Evolutionary conservation across 2,888 invertebrate genomes (phyloP), one percentile per base, ranked within the genome.

Genomic region (Eumacrocentrus americanus): DNA sequence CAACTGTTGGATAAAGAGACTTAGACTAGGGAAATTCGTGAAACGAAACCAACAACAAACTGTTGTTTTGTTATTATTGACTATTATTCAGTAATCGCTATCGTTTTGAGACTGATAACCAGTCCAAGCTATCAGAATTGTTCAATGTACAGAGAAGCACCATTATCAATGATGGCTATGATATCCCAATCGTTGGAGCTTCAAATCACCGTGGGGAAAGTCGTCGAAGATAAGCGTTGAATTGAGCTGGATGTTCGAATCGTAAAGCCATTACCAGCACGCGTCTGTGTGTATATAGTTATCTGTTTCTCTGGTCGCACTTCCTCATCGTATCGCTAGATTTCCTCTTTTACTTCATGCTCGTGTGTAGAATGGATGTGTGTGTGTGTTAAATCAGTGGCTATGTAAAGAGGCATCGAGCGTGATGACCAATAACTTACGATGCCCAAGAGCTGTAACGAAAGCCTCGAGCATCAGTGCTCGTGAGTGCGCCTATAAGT

Each of bases 241-340:
- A 2, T 16, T 9, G 12, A 4, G 14, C 18, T n/a, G 9, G 35
- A 34, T 22, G 42, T 20, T 34, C 25, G 70, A 70, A 73, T 73
- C 72, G 73, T 73, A 75, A 76, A 78, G 74, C 72, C 72, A 76
- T 67, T 67, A 63, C 58, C 56, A 58, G 56, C 62, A 51, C 37
- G 40, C 57, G 29, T n/a, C 44, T 38, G n/a, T 22, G 34, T 47
- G 7, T 56, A 48, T 55, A 40, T 46, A 46, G 37, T n/a, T 25
- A 11, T 9, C n/a, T 46, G 18, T 48, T 20, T 16, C 14, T 44
- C 44, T 23, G n/a, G n/a, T n/a, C 29, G 29, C 22, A 22, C 1
- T 34, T 47, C 25, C 47, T 46, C 18, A 12, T 54, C 34, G 12
- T 40, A 51, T 52, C 58, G 35, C 29, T 23, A 35, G 46, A 29